Evolutionary conservation across 2,113 vertebrate genomes (phyloP).

Genomic region (Plecotus auritus): DNA sequence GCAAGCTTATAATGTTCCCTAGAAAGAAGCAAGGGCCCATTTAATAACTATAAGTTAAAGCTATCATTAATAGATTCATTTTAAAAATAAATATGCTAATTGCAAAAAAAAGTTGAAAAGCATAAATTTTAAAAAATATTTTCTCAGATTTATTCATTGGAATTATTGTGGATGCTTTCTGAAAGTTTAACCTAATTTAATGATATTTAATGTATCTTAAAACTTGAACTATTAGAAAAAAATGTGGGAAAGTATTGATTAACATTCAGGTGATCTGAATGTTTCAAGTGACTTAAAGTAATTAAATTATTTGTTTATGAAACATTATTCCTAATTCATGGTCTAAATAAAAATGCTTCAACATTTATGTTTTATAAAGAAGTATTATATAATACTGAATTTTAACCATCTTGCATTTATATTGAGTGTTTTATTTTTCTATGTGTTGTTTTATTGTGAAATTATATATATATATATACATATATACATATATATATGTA

Average conservation of each 20-base stretch:
- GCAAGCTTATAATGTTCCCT: background rate
- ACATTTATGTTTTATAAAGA: background rate
- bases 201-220: background rate
- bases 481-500: background rate
- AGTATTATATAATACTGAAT: background rate
- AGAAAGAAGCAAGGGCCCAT: background rate
- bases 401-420: background rate
- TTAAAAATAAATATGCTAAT: background rate
- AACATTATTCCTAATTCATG: background rate
- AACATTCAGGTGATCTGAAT: background rate
- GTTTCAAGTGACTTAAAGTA: background rate
- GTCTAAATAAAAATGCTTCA: background rate
- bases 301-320: background rate
- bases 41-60: background rate
- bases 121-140: background rate
- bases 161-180: background rate
- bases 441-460: background rate
- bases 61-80: background rate
- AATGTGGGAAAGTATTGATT: background rate
- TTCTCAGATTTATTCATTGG: background rate
- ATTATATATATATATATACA: background rate
- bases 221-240: background rate
- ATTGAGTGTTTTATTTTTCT: background rate
- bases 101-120: background rate
- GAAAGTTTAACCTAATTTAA: background rate